A percentile compares a stretch with the other conserved stretches of the same genome.
phyloP scores from a whole-genome alignment of 2,113 vertebrate genomes.

The Calypte anna region DNA sequence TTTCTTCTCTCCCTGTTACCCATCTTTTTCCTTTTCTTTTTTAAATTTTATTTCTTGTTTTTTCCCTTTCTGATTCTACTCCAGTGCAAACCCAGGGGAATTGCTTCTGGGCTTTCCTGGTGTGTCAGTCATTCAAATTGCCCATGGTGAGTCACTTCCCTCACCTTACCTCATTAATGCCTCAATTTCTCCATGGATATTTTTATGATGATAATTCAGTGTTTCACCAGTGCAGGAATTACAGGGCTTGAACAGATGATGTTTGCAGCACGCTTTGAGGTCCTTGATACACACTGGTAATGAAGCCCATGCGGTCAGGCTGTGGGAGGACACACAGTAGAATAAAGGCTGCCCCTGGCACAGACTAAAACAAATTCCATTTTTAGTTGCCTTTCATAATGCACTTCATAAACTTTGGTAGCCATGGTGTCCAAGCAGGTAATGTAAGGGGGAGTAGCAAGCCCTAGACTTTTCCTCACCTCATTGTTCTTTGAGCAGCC shows the following conservation, averaged over 20 bases:
- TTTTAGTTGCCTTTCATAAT: constrained; percentile 37
- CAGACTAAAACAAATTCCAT: constrained; percentile 27
- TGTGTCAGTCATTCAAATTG: background rate
- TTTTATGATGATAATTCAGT: constrained; percentile 47
- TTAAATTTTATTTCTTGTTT: background rate
- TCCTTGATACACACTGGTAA: constrained; percentile 52
- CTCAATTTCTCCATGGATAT: constrained; percentile 11
- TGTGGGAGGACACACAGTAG: background rate
- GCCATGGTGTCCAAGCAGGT: background rate
- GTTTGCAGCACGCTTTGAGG: constrained; percentile 30
- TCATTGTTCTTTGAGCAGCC: background rate
- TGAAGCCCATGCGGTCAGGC: constrained; percentile 36
- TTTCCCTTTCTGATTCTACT: background rate
- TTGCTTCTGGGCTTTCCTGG: background rate
- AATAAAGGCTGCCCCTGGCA: constrained; percentile 46
- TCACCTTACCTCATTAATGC: constrained; percentile 25
- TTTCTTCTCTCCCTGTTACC: background rate
- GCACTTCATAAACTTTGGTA: constrained; percentile 32
- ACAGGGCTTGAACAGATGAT: constrained; percentile 24
- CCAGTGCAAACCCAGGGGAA: background rate
- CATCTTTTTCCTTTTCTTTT: background rate
- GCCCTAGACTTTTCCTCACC: background rate
- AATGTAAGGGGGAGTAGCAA: background rate
- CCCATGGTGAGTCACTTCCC: background rate
- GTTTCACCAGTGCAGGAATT: constrained; percentile 42